Evolutionary conservation across 2,888 invertebrate genomes (phyloP).

Genomic region (Himalopsyche tibetana): DNA sequence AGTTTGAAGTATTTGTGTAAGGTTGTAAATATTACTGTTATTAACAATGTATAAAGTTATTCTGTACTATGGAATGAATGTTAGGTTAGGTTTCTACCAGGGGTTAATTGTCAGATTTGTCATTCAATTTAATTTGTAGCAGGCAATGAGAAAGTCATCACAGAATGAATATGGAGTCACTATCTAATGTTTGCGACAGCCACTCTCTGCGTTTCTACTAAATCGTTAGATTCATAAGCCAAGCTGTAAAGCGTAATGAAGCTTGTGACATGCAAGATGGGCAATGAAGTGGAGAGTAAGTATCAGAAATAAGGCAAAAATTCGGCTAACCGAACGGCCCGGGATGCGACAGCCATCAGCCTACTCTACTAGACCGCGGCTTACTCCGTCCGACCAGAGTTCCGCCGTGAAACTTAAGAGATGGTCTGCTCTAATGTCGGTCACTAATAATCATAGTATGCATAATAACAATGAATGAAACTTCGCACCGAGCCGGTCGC

Average conservation of each 20-base stretch:
- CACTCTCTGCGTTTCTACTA: slow-evolving; percentile 52
- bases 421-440: slow-evolving; percentile 70
- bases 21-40: not conserved
- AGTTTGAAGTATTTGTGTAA: not conserved
- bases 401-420: slow-evolving; percentile 77
- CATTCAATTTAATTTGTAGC: not conserved
- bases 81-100: not conserved
- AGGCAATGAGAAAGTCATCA: slow-evolving; percentile 12
- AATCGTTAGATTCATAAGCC: slow-evolving; percentile 44
- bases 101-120: not conserved
- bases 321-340: slow-evolving; percentile 67
- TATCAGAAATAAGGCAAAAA: slow-evolving; percentile 39
- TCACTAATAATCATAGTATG: slow-evolving; percentile 19
- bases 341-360: slow-evolving; percentile 68
- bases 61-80: slow-evolving; percentile 22
- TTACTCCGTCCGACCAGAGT: slow-evolving; percentile 69
- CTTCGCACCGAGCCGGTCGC: slow-evolving; percentile 55
- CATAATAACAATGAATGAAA: slow-evolving; percentile 50
- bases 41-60: not conserved
- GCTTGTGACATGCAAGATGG: slow-evolving; percentile 65
- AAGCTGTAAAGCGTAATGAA: slow-evolving; percentile 55
- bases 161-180: slow-evolving; percentile 27
- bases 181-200: slow-evolving; percentile 56
- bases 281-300: slow-evolving; percentile 67
- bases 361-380: slow-evolving; percentile 57